Base-by-base conservation (phyloP, 2,797 vertebrate species). In the Nyctalus aviator region DNA sequence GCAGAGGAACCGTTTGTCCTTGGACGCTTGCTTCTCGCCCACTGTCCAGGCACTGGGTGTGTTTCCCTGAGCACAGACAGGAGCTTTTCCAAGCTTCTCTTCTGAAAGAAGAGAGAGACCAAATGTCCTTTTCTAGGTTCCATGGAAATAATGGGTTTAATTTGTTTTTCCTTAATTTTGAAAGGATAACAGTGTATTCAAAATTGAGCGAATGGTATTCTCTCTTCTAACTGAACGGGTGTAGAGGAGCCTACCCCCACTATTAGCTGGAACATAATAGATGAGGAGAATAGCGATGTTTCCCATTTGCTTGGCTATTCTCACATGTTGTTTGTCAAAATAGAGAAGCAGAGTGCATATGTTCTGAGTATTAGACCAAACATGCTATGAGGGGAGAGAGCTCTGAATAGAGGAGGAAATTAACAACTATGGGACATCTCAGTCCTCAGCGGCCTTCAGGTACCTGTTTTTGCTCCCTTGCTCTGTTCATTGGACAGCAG, bases 111-210 rank as follows among this genome's bases (percentile, higher is more conserved):
- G 23, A 90, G 4, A 57, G 20, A 73, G n/a, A 41, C 44, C 21
- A 69, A 41, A 15, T 44, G 32, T 76, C 18, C 55, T 82, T 73
- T 93, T 73, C 32, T 17, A 4, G 46, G 17, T 81, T 35, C 44
- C 8, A 13, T 37, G 37, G 84, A 79, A 68, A 77, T 86, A 20
- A 23, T 17, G 11, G 11, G 48, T 72, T 50, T 68, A 92, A 79
- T 68, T 46, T 8, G 20, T 71, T 96, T 97, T 76, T 20, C 7
- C 48, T 84, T 96, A 66, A 53, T 73, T 84, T 72, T 85, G 44
- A 50, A 75, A 41, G 32, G 6, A 48, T 73, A 46, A 75, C 77
- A 27, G 72, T 93, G 55, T 93, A 6, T 79, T 96, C 92, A 81
- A 91, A 55, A 72, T 37, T 35, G 32, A 88, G 90, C 87, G 66